A percentile compares a stretch with the other conserved stretches of the same genome.
phyloP scores from a whole-genome alignment of 2,888 invertebrate genomes.

The Nemoura dubitans region DNA sequence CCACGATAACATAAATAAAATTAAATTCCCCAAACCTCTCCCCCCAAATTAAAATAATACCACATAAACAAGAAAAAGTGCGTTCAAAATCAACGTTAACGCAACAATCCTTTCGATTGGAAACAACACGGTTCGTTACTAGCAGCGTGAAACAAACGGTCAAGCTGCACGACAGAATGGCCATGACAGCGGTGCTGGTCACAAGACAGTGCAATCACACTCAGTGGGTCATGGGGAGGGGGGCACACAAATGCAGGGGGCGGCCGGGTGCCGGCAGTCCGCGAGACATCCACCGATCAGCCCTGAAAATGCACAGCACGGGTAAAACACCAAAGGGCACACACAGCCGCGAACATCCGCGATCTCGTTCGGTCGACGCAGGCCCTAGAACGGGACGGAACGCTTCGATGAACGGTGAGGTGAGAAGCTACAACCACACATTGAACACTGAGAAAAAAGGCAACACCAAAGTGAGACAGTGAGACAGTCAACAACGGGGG shows the following conservation, averaged over 20 bases:
- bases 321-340: background rate
- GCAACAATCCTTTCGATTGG: too few species aligned
- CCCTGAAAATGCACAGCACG: background rate
- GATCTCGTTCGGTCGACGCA: background rate
- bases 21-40: too few species aligned
- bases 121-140: too few species aligned
- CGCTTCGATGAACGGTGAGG: background rate
- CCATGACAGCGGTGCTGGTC: background rate
- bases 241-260: background rate
- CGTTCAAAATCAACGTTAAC: too few species aligned
- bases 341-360: background rate
- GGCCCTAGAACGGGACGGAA: background rate
- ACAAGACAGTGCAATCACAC: background rate
- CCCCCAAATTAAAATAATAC: too few species aligned
- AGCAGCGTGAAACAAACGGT: too few species aligned
- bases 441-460: background rate
- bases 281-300: background rate
- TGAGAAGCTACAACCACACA: background rate
- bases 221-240: background rate
- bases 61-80: too few species aligned
- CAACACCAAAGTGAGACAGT: background rate
- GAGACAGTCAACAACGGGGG: background rate
- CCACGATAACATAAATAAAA: too few species aligned
- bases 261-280: background rate
- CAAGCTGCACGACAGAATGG: too few species aligned